These are phyloP conservation scores for Hypocryptadius cinnamomeus DNA, from an alignment of 2,113 vertebrate genomes.

Conservation along the genomic window DNA sequence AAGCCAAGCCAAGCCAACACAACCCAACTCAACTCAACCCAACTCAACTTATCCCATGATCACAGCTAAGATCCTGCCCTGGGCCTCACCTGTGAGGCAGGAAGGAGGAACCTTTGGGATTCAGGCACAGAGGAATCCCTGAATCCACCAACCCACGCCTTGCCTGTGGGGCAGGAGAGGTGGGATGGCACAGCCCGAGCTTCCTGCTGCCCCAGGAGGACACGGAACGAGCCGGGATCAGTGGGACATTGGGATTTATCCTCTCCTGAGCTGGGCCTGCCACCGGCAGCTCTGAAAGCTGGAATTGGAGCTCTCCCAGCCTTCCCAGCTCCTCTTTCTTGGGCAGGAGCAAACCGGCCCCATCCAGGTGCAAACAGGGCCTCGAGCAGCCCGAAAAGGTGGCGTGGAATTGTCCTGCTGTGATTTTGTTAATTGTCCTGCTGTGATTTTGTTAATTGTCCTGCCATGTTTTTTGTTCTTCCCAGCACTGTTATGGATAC, in stretches of 20 bases:
- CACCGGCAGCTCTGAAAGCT: background rate
- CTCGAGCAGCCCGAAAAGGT: background rate
- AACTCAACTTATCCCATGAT: background rate
- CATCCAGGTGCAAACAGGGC: background rate
- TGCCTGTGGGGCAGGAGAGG: background rate
- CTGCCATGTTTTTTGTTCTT: background rate
- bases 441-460: background rate
- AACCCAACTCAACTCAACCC: too few relatives aligned
- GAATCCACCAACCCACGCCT: background rate
- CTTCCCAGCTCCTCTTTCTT: background rate
- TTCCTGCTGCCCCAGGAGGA: background rate
- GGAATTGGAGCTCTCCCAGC: background rate
- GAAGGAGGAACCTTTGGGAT: background rate
- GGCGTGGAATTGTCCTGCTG: background rate
- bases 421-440: background rate
- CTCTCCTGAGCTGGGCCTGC: background rate
- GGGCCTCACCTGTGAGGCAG: background rate
- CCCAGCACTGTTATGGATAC: background rate
- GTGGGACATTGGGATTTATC: background rate
- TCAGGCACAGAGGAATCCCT: background rate
- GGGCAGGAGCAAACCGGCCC: background rate
- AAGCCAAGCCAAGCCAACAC: background rate
- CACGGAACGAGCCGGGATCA: background rate
- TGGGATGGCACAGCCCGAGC: rapidly evolving
- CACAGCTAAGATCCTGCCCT: background rate